These are phyloP conservation scores for Callipepla squamata DNA, from an alignment of 2,113 vertebrate genomes.

Conservation along the genomic window DNA sequence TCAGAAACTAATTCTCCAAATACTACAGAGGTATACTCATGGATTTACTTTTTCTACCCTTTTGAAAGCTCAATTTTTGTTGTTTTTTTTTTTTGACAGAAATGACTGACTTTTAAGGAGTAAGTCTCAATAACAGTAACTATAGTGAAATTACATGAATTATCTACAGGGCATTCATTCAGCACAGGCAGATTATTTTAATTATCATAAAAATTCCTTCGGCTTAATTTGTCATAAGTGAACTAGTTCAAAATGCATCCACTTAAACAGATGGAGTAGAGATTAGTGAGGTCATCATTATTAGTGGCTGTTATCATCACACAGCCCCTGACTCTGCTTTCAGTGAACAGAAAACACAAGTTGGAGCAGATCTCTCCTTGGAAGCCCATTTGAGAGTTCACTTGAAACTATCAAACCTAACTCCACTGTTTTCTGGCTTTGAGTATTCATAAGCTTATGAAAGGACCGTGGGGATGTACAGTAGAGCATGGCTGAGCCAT, in stretches of 20 bases:
- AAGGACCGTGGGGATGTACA: not conserved
- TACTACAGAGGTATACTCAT: not conserved
- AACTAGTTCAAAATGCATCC: not conserved
- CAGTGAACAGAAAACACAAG: not conserved
- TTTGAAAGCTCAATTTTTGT: not conserved
- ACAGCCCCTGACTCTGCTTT: not conserved
- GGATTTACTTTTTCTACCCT: not conserved
- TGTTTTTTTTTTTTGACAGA: not conserved
- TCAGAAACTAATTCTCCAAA: not conserved
- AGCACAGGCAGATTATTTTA: not conserved
- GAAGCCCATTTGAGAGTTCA: slow-evolving; percentile 31
- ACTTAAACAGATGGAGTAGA: not conserved
- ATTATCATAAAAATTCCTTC: not conserved
- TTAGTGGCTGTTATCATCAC: not conserved
- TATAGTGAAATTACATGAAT: not conserved
- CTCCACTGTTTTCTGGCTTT: slow-evolving; percentile 3
- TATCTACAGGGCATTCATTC: not conserved
- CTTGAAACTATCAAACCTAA: slow-evolving; percentile 41
- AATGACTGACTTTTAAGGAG: not conserved
- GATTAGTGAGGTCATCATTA: not conserved
- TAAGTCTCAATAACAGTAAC: not conserved
- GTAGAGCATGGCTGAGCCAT: not conserved
- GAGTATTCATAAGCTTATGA: slow-evolving; percentile 9
- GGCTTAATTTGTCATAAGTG: not conserved
- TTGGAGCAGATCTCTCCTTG: slow-evolving; percentile 12